Evolutionary conservation across 2,797 vertebrate genomes (phyloP), one percentile per base, ranked within the genome.

Genomic region (Taenioides sp.): DNA sequence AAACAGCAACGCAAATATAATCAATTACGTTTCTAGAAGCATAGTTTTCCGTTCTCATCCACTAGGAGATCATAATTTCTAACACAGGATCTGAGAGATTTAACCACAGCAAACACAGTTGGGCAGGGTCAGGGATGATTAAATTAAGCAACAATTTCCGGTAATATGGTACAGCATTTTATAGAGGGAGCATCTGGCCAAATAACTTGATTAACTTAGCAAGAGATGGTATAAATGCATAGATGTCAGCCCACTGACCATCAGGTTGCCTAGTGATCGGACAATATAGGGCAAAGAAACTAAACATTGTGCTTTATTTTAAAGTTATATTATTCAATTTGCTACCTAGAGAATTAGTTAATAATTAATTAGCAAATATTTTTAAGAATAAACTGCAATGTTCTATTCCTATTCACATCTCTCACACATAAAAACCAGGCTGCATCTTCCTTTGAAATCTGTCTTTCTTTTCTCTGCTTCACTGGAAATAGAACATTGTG

Each of bases 401-500:
- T 60, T 43, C 5, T 63, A 63, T 63, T 43, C 14, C n/a, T 11
- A 37, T 18, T 34, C 20, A 2, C 2, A n/a, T 69, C 61, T 74
- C 12, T 77, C 4, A 12, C 9, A 55, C 71, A 76, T 5, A 47
- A 18, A 61, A 72, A 69, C 43, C 52, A 75, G 10, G 27, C 54
- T 63, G 20, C 75, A 49, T 34, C 58, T 18, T 14, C 11, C 68
- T 64, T 47, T 58, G 40, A 22, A 40, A 70, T 61, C 28, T 57
- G 54, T 18, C 23, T 3, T 4, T 65, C 22, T 70, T 79, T 68
- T 69, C 34, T 79, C 50, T 50, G 47, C 31, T 68, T 34, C 37
- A 59, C 67, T 74, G 70, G 65, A 87, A 84, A 83, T 79, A 82
- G 71, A 31, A 37, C 22, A 76, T 76, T 52, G 72, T 28, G 59